Evolutionary conservation across 1,140 invertebrate species (phyloP), one percentile per base, ranked within the genome.

Genomic region (Panulirus ornatus): DNA sequence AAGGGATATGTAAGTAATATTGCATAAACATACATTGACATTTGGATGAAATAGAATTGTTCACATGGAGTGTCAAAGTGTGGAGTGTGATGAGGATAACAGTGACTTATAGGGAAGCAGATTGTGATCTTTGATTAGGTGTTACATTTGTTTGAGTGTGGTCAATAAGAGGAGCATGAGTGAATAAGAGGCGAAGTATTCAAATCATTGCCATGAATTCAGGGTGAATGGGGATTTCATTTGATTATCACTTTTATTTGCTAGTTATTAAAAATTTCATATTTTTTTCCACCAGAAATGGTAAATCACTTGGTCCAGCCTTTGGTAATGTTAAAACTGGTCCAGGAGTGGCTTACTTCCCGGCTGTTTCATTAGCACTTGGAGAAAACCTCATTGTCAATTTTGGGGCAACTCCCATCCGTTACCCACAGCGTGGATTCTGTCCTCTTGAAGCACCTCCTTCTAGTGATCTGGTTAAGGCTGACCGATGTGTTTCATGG

Each of bases 381-480:
- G 95, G 95, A 42, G 97, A 98, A 93, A 96, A 95, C 93, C 92
- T 98, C 3, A 95, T 96, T 73, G 96, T 96, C 0, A 97, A 98
- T 93, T 98, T 98, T 93, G 97, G 97, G 73, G 95, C 95, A 27
- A 95, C 95, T 6, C 96, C 96, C 0, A 94, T 97, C 51, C 94
- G 94, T 73, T 97, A 97, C 94, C 96, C 97, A 0, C 93, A 97
- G 3, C 93, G 95, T 30, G 96, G 95, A 3, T 97, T 95, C 93
- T 93, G 94, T 27, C 95, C 97, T 0, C 93, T 97, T 0, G 96
- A 97, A 94, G 94, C 94, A 0, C 93, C 95, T 0, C 96, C 96
- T 0, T 91, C 92, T 3, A 90, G 93, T 0, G 94, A 96, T 91
- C 91, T 96, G 22, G 93, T 93, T 0, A 95, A 95, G 93, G 94